Conservation (phyloP, 2,888 invertebrate species). For the Melanchra persicariae region DNA sequence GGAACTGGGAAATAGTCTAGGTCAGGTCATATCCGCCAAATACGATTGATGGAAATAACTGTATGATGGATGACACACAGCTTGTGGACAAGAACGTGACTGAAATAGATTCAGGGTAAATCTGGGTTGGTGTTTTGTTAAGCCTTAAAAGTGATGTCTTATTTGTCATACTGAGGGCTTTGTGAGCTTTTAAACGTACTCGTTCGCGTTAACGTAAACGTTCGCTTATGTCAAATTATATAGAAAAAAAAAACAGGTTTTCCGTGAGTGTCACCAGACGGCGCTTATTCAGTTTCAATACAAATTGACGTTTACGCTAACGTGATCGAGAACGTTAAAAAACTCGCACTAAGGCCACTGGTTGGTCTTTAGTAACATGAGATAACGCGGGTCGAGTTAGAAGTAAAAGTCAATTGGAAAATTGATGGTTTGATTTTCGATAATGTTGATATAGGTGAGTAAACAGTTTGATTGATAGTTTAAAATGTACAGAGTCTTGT, state of each 20-base stretch:
- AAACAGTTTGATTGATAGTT: conserved; percentile 22
- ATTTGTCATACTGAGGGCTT: no score
- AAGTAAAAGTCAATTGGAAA: conserved; percentile 15
- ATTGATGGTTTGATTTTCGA: conserved; percentile 16
- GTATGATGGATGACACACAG: conserved; percentile 57
- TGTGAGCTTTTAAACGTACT: no score
- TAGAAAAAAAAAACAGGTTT: no score
- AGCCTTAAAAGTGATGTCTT: conserved; percentile 23
- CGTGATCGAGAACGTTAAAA: no score
- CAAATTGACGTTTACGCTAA: no score
- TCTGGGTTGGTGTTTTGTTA: conserved; percentile 28
- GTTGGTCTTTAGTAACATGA: conserved; percentile 7
- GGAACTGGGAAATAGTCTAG: conserved; percentile 51
- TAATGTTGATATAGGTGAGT: conserved; percentile 1
- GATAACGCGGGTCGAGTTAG: conserved; percentile 4
- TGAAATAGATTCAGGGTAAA: conserved; percentile 44
- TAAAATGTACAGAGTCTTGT: conserved; percentile 6
- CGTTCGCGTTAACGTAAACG: no score
- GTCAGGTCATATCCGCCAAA: conserved; percentile 58
- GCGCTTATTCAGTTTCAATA: no score
- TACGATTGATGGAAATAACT: conserved; percentile 56
- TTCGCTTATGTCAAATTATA: no score
- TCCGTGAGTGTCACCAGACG: no score
- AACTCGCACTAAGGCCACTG: no score
- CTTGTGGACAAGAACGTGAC: conserved; percentile 36